These are phyloP conservation scores for Meloidogyne floridensis DNA, from an alignment of 1,140 invertebrate species.

Conservation along the genomic window DNA sequence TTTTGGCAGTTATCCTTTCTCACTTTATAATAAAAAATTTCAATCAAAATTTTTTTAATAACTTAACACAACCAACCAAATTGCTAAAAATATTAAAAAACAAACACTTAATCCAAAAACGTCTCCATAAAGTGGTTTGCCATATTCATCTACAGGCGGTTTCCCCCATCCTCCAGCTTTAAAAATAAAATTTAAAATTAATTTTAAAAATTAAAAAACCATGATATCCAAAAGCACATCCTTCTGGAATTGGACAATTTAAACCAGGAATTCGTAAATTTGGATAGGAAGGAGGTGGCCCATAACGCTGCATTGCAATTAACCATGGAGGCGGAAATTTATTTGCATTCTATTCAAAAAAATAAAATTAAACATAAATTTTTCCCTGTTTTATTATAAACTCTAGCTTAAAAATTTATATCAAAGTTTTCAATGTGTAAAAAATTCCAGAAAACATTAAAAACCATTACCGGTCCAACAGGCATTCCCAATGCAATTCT, in stretches of 20 bases:
- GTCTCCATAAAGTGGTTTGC: slow-evolving; percentile 96
- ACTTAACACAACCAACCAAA: background rate
- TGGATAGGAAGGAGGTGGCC: slow-evolving; percentile 97
- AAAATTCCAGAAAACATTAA: too few relatives aligned
- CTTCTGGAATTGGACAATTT: slow-evolving; percentile 90
- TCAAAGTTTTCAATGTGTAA: too few relatives aligned
- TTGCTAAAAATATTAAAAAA: slow-evolving; percentile 4
- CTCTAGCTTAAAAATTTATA: too few relatives aligned
- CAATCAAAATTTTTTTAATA: too few relatives aligned
- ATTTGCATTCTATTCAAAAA: slow-evolving; percentile 58
- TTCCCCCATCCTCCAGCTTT: slow-evolving; percentile 77
- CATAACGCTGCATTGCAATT: slow-evolving; percentile 99
- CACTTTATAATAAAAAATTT: too few relatives aligned
- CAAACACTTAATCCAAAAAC: slow-evolving; percentile 79
- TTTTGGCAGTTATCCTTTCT: too few relatives aligned
- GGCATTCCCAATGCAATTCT: slow-evolving; percentile 97
- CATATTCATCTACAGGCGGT: slow-evolving; percentile 97
- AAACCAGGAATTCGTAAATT: slow-evolving; percentile 93
- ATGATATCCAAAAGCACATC: slow-evolving; percentile 97
- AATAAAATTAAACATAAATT: background rate
- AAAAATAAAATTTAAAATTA: slow-evolving; percentile 76
- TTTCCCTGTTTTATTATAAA: too few relatives aligned
- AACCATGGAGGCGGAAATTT: slow-evolving; percentile 91
- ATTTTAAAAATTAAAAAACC: background rate
- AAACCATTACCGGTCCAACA: slow-evolving; percentile 76